Conservation (phyloP, 1,140 invertebrate species). For the Acromyrmex charruanus region DNA sequence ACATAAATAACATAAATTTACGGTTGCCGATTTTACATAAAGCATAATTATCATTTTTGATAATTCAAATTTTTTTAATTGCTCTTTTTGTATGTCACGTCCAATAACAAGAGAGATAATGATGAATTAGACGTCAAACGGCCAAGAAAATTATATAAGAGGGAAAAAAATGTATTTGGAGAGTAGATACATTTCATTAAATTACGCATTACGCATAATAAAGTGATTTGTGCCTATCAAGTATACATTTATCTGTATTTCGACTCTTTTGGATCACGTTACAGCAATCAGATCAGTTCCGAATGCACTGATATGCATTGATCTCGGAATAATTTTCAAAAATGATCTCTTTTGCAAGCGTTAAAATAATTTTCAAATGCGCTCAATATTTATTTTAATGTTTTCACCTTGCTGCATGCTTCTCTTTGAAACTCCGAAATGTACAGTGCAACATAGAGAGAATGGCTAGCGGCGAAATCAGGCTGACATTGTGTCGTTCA, state of each 20-base stretch:
- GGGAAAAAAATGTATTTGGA: not conserved
- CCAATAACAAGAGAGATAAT: not conserved
- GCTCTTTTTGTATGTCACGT: not conserved
- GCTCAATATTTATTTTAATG: constrained; percentile 52
- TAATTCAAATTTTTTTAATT: not conserved
- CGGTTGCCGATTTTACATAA: not conserved
- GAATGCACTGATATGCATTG: not conserved
- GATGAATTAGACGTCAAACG: not conserved
- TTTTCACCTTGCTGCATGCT: not conserved
- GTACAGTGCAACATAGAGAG: constrained; percentile 37
- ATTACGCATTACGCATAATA: not conserved
- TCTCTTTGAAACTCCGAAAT: constrained; percentile 54
- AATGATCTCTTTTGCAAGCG: not conserved
- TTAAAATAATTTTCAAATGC: constrained; percentile 42
- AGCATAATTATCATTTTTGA: not conserved
- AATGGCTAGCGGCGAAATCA: constrained; percentile 59
- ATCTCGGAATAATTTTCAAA: constrained; percentile 18
- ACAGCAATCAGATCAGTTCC: not conserved
- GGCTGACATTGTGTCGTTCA: constrained; percentile 51
- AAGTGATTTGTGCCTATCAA: too few relatives aligned
- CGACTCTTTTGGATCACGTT: constrained; percentile 1
- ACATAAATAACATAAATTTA: constrained; percentile 6
- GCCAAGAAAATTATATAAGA: not conserved
- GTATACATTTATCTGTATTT: not conserved
- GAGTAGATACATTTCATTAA: not conserved